Percentiles rank a stretch among this genome's conserved stretches.
Conservation (phyloP, 2,113 vertebrate species). For the Nannobrachium achirus region DNA sequence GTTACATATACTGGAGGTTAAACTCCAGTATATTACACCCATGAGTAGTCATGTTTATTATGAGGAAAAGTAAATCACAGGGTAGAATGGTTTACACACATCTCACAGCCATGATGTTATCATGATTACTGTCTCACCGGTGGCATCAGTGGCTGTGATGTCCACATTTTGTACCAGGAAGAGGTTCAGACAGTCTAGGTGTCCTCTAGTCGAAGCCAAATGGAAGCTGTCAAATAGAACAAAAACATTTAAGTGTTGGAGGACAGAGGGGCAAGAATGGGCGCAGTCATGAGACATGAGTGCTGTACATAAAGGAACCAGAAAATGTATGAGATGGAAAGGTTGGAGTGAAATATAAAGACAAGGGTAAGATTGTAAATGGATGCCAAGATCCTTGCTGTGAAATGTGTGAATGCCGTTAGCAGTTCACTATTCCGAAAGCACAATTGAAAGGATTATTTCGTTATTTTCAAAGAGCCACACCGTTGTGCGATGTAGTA, state of each 20-base stretch:
- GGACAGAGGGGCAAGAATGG: not conserved
- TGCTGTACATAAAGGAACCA: not conserved
- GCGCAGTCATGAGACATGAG: not conserved
- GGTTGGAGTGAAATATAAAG: constrained; percentile 40
- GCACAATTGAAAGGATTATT: too few relatives aligned
- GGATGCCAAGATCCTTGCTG: constrained; percentile 42
- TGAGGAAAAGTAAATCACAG: too few relatives aligned
- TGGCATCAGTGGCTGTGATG: constrained; percentile 86
- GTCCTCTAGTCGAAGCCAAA: constrained; percentile 91
- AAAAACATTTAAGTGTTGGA: not conserved
- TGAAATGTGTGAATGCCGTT: too few relatives aligned
- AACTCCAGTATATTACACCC: too few relatives aligned
- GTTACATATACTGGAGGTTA: too few relatives aligned
- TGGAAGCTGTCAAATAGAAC: constrained; percentile 85
- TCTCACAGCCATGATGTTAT: not conserved
- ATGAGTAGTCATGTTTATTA: too few relatives aligned
- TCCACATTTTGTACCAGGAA: constrained; percentile 90
- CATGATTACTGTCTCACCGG: constrained; percentile 78
- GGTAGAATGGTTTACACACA: too few relatives aligned
- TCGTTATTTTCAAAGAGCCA: too few relatives aligned
- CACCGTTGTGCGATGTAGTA: too few relatives aligned
- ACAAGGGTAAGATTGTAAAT: constrained; percentile 44
- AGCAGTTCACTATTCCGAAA: constrained; percentile 55
- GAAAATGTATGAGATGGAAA: not conserved
- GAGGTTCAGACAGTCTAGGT: constrained; percentile 91